These are phyloP conservation scores for Ectemnius continuus DNA, from an alignment of 2,888 invertebrate species.

Conservation along the genomic window DNA sequence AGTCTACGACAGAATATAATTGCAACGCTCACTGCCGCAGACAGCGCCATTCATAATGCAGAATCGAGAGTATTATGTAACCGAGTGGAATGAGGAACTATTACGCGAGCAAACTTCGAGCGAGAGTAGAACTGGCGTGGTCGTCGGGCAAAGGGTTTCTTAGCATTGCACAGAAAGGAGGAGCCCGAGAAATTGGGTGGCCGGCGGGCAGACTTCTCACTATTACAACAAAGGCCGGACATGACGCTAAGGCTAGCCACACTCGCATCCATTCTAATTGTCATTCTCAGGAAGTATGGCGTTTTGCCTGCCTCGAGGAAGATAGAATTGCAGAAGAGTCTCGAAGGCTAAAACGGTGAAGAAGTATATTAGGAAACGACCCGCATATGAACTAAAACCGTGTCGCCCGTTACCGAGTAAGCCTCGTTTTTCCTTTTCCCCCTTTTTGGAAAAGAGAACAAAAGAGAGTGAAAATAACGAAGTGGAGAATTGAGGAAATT, in stretches of 20 bases:
- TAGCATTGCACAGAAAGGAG: no score
- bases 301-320: neutral
- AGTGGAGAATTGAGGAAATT: neutral
- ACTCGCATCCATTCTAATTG: neutral
- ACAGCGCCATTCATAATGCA: no score
- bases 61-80: no score
- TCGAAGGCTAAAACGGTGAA: neutral
- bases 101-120: no score
- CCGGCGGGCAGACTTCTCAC: neutral
- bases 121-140: no score
- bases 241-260: constrained; percentile 1
- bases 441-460: neutral
- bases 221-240: constrained; percentile 2
- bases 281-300: neutral
- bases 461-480: neutral
- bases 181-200: neutral
- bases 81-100: no score
- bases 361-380: constrained; percentile 1
- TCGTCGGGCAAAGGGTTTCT: no score
- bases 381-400: constrained; percentile 5
- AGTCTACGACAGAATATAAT: no score
- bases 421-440: neutral
- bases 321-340: constrained; percentile 16
- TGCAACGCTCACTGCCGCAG: no score
- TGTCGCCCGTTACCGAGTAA: constrained; percentile 9